Evolutionary conservation across 1,140 invertebrate species (phyloP), one percentile per base, ranked within the genome.

Genomic region (Tetramorium alpestre): DNA sequence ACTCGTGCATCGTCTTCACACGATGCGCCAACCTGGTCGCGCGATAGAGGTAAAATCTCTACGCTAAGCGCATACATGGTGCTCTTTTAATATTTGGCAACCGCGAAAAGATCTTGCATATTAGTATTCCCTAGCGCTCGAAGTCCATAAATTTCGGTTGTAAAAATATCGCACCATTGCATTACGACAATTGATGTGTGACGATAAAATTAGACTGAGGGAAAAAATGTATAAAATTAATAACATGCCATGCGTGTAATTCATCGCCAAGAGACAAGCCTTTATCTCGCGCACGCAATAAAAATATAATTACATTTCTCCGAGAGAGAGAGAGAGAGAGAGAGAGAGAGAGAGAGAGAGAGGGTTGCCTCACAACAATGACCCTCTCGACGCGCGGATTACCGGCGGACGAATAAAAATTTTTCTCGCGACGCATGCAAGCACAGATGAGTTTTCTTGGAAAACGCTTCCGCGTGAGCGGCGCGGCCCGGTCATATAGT

Each of bases 1-100:
- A 94, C 94, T 94, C 91, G 94, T 89, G 92, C 90, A 92, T 92
- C 93, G 91, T 92, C 91, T 91, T 93, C 91, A 91, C 91, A 93
- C 92, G 88, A 90, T 87, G 77, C 73, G 49, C 81, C 81, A 73
- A 82, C 81, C 76, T 89, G 75, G 88, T 77, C 44, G 70, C 60
- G 65, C 51, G 16, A 75, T 73, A 70, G 47, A 90, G 72, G 73
- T 75, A 47, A 76, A 73, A 86, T 58, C 54, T 76, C 64, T 33
- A 28, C 38, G 13, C 11, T 25, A 33, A 73, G 67, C 41, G 67
- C 67, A 58, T 60, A 60, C 67, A 18, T 56, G 13, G 8, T 73
- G 28, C 7, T 84, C 54, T 25, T 60, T 47, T 60, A 73, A 73
- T 54, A 62, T 84, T 70, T 75, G 69, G 56, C 69, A 49, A n/a